A percentile compares a stretch with the other conserved stretches of the same genome.
phyloP scores from a whole-genome alignment of 2,888 invertebrate species.

The Meliscaeva auricollis region DNA sequence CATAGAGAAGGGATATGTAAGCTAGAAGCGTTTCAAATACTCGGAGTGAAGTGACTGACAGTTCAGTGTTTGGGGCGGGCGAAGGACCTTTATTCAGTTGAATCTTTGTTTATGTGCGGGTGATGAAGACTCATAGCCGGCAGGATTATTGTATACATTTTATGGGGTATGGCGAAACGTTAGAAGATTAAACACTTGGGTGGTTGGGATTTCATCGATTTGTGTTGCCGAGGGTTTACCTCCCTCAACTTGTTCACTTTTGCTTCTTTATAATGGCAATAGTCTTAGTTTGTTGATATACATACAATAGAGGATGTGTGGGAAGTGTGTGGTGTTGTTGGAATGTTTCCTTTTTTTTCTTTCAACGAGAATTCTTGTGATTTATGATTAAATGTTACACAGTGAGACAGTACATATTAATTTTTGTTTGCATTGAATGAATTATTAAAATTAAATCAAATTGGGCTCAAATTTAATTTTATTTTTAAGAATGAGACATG shows the following conservation, averaged over 20 bases:
- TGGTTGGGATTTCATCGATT: constrained; percentile 69
- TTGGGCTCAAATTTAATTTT: constrained; percentile 43
- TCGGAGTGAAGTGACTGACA: constrained; percentile 68
- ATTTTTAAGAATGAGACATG: neutral
- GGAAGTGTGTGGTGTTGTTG: neutral
- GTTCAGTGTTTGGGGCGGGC: constrained; percentile 56
- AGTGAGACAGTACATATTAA: constrained; percentile 66
- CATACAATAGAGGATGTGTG: neutral
- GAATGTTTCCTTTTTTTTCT: constrained; percentile 2
- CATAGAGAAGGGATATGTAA: constrained; percentile 13
- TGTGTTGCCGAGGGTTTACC: constrained; percentile 40
- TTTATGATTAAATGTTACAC: constrained; percentile 73
- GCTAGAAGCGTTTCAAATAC: constrained; percentile 52
- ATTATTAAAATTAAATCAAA: constrained; percentile 74
- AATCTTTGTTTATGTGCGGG: constrained; percentile 34
- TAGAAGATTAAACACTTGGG: constrained; percentile 73
- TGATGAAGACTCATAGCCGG: constrained; percentile 72
- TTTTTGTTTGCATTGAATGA: constrained; percentile 57
- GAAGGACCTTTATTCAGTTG: constrained; percentile 8
- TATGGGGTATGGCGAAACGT: constrained; percentile 48
- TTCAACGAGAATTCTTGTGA: constrained; percentile 50
- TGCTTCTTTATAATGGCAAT: neutral
- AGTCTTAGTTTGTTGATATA: neutral
- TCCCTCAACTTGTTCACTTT: constrained; percentile 54
- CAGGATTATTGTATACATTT: constrained; percentile 69